A percentile compares a stretch with the other conserved stretches of the same genome.
phyloP scores from a whole-genome alignment of 2,797 vertebrate species.

The Helicolenus hilgendorfi region DNA sequence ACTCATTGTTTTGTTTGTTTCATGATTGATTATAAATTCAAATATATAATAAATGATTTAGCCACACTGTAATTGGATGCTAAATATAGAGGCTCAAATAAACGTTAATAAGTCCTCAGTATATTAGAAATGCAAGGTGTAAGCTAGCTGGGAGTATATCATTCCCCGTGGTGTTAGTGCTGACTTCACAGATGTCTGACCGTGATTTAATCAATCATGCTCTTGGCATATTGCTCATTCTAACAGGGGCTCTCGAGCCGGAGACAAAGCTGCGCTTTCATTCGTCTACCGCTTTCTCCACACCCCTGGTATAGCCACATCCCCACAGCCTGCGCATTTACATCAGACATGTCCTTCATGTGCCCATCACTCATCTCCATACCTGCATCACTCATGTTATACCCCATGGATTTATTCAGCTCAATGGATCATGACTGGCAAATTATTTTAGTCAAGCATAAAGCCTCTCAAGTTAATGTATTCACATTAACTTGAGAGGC shows the following conservation, averaged over 20 bases:
- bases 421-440: conserved; percentile 5
- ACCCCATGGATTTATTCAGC: conserved; percentile 30
- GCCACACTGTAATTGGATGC: conserved; percentile 67
- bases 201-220: conserved; percentile 79
- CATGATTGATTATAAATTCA: conserved; percentile 51
- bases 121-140: conserved; percentile 65
- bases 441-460: conserved; percentile 29
- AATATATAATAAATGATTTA: conserved; percentile 58
- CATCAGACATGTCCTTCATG: conserved; percentile 41
- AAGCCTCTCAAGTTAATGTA: conserved; percentile 27
- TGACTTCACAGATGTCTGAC: conserved; percentile 82
- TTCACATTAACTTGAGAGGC: no score
- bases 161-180: conserved; percentile 66
- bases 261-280: conserved; percentile 46
- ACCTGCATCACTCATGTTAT: conserved; percentile 45
- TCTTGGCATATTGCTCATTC: conserved; percentile 59
- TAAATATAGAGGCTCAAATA: conserved; percentile 64
- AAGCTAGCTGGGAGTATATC: conserved; percentile 62
- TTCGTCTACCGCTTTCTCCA: conserved; percentile 20
- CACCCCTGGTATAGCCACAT: conserved; percentile 17
- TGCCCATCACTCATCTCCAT: conserved; percentile 57
- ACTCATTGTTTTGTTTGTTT: conserved; percentile 59
- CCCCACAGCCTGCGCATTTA: conserved; percentile 39
- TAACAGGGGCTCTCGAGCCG: conserved; percentile 49
- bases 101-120: conserved; percentile 14